A percentile compares a stretch with the other conserved stretches of the same genome.
phyloP scores from a whole-genome alignment of 2,888 invertebrate genomes.

The Agapetus fuscipes region DNA sequence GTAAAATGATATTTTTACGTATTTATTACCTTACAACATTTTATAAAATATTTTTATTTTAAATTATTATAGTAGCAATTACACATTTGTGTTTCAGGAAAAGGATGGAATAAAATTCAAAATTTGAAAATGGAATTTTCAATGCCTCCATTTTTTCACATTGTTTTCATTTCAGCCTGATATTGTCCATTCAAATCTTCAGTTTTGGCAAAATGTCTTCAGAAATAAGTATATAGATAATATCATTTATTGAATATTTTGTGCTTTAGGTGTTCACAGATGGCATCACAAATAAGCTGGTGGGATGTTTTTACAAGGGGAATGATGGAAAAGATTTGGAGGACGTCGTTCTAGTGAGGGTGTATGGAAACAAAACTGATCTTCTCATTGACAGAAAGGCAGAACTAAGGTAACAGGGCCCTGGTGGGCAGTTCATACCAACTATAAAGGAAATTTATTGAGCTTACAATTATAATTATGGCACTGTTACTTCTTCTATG shows the following conservation, averaged over 20 bases:
- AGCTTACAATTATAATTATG: background rate
- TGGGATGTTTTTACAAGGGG: slow-evolving; percentile 56
- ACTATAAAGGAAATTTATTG: background rate
- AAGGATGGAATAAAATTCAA: too few species aligned
- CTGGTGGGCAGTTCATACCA: background rate
- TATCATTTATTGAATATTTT: slow-evolving; percentile 4
- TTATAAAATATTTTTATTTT: too few species aligned
- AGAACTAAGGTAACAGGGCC: slow-evolving; percentile 61
- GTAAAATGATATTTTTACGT: too few species aligned
- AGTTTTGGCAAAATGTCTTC: too few species aligned
- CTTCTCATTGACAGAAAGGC: slow-evolving; percentile 80
- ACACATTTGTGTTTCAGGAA: too few species aligned
- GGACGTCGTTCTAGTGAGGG: slow-evolving; percentile 73
- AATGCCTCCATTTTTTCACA: too few species aligned
- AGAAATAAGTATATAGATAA: background rate
- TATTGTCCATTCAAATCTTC: too few species aligned
- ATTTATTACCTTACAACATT: too few species aligned
- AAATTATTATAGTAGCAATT: too few species aligned
- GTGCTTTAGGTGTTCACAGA: slow-evolving; percentile 76
- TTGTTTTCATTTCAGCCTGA: too few species aligned
- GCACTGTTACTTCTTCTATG: too few species aligned
- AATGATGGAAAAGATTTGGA: slow-evolving; percentile 26
- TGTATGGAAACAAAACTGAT: slow-evolving; percentile 92
- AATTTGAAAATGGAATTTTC: too few species aligned
- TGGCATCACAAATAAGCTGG: slow-evolving; percentile 88